Base-by-base conservation (phyloP, 2,113 vertebrate species). In the Porphyrio hochstetteri region DNA sequence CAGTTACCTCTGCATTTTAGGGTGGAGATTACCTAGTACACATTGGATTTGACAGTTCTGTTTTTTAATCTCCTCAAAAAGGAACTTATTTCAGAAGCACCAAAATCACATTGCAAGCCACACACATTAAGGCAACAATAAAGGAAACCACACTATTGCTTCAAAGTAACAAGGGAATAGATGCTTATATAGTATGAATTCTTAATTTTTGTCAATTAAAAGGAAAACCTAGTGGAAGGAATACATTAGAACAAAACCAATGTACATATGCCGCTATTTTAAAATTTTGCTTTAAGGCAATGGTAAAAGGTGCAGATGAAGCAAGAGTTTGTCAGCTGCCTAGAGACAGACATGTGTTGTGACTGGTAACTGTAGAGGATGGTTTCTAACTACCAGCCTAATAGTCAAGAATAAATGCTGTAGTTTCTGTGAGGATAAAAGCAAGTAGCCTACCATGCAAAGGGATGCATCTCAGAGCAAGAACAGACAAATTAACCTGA, bases 111-210 rank as follows among this genome's bases (percentile, higher is more conserved):
- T 63, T 38, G 2, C 60, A 3, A 69, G 13, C 10, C 35, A 33
- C 0, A 0, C 38, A 28, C 2, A 24, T 4, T 21, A 10, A 63
- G 4, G 4, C 3, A 1, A 40, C 33, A 53, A 14, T 21, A 57
- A 35, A 5, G 7, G 11, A 82, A 84, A 78, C 7, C 16, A 33
- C 1, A 8, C 2, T 89, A 52, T 7, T 77, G 29, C 36, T 59
- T 4, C 67, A 48, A 23, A 11, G 2, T 70, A 35, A 52, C 82
- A 74, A 2, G 44, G 28, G 20, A 65, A 57, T 67, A 48, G 1
- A 10, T 5, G 3, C 0, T 74, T 6, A 67, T 19, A 23, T 8
- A 31, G 7, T 60, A 6, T 21, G 44, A 88, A 13, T 28, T 3
- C 2, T 63, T 53, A 0, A 27, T 48, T 92, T 94, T 55, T 67